Evolutionary conservation across 2,797 vertebrate species (phyloP).

Genomic region (Nasua narica): DNA sequence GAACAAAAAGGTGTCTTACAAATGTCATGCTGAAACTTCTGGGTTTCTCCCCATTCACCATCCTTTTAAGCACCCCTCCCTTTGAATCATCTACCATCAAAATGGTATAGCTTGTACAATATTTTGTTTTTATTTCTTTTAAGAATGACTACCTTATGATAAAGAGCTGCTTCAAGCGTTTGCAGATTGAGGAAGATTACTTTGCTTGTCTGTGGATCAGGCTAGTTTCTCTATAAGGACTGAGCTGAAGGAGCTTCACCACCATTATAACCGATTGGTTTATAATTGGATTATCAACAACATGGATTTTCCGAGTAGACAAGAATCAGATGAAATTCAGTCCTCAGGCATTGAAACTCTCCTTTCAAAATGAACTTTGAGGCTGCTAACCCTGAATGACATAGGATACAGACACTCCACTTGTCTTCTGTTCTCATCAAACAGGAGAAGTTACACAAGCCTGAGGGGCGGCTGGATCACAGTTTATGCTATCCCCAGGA

Average conservation of each 20-base stretch:
- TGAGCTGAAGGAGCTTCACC: neutral
- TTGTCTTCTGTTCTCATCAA: neutral
- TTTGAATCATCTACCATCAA: neutral
- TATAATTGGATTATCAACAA: too few relatives aligned
- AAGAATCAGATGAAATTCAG: neutral
- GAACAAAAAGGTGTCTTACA: neutral
- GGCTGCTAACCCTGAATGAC: neutral
- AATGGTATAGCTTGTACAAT: neutral
- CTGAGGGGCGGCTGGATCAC: neutral
- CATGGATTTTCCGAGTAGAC: neutral
- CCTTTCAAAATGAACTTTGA: neutral
- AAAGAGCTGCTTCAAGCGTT: neutral
- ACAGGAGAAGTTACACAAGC: neutral
- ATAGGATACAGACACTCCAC: neutral
- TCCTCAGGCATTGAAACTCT: neutral
- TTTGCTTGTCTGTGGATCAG: neutral
- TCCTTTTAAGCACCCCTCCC: neutral
- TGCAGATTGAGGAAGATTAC: neutral
- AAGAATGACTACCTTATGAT: neutral
- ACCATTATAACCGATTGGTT: rapidly evolving
- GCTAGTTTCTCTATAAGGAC: neutral
- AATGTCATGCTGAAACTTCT: neutral
- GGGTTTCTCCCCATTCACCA: neutral
- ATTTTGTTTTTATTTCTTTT: slow-evolving; percentile 11
- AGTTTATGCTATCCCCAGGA: slow-evolving; percentile 61